Evolutionary conservation across 2,113 vertebrate species (phyloP), one percentile per base, ranked within the genome.

Genomic region (Misgurnus mizolepis): DNA sequence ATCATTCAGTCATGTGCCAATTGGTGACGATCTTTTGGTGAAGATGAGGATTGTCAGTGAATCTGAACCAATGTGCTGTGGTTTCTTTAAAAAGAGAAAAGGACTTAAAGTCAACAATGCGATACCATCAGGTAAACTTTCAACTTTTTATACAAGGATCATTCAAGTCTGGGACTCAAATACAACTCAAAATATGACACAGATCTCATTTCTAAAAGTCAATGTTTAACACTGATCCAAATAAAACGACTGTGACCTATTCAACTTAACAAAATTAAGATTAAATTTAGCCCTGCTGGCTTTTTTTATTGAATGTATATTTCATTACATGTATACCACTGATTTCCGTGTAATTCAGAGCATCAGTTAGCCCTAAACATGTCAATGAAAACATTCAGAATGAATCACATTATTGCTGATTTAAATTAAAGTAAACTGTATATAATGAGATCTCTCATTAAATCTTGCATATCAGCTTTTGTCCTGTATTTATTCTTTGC

Each of bases 361-460:
- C 6, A 39, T 70, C 18, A 40, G 8, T 75, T 76, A 41, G 39
- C 45, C 73, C 34, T 76, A 64, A 34, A 75, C 49, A 64, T 39
- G 18, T 43, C 22, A 76, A 50, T n/a, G 73, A 22, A 8, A 76
- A 22, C 58, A 62, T 64, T 22, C 55, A 62, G 58, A 34, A 7
- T 64, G 45, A 76, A 50, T 62, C 73, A 76, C 43, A 50, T 4
- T 14, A 50, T 76, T 64, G 58, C 22, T 45, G 69, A 56, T 41
- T 43, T 60, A 64, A 41, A 64, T 64, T 1, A 55, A 53, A 27
- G 45, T 80, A 47, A 80, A 39, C 43, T 64, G 43, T 34, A 76
- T 76, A 34, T 50, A 76, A 71, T 49, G 39, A 60, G 10, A 58
- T 41, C 56, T 80, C 45, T 79, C 58, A 49, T 71, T 71, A 22